Percentiles rank a stretch among this genome's conserved stretches.
phyloP scores from a whole-genome alignment of 2,888 invertebrate genomes.

The Colletes collaris region DNA sequence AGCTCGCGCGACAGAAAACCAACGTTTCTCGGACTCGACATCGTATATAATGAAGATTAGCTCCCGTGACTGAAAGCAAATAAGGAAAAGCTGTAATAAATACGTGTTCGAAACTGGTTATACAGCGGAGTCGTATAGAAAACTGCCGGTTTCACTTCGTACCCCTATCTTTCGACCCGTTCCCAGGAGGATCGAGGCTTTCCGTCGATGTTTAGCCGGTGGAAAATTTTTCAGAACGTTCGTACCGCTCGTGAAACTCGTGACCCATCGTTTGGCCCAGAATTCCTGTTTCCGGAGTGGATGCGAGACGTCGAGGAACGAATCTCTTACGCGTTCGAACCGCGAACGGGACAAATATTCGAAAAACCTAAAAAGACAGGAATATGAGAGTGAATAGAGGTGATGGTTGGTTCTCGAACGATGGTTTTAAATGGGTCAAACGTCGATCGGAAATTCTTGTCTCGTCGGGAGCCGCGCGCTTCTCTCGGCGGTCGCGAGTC shows the following conservation, averaged over 20 bases:
- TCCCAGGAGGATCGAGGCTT: conserved; percentile 43
- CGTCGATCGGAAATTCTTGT: conserved; percentile 49
- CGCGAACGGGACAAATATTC: too few species aligned
- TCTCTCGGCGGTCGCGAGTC: conserved; percentile 1
- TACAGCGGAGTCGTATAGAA: conserved; percentile 33
- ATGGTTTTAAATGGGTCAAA: conserved; percentile 33
- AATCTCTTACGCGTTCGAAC: too few species aligned
- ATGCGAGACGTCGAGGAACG: too few species aligned
- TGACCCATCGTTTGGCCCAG: conserved; percentile 2
- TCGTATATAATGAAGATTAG: conserved; percentile 52
- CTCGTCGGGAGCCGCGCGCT: too few species aligned
- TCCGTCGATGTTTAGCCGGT: conserved; percentile 16
- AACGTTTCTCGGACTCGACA: conserved; percentile 19
- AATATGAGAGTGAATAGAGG: too few species aligned
- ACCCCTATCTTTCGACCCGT: conserved; percentile 37
- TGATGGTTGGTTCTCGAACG: too few species aligned
- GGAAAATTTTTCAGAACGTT: conserved; percentile 22
- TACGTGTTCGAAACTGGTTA: conserved; percentile 51
- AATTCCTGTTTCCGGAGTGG: neutral
- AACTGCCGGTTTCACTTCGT: conserved; percentile 54
- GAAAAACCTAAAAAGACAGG: too few species aligned
- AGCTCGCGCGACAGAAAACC: conserved; percentile 17
- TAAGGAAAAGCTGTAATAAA: conserved; percentile 59
- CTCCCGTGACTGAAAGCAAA: conserved; percentile 50
- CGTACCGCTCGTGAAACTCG: conserved; percentile 5